Base-by-base conservation (phyloP, 2,113 vertebrate species). In the Sigmodon hispidus region DNA sequence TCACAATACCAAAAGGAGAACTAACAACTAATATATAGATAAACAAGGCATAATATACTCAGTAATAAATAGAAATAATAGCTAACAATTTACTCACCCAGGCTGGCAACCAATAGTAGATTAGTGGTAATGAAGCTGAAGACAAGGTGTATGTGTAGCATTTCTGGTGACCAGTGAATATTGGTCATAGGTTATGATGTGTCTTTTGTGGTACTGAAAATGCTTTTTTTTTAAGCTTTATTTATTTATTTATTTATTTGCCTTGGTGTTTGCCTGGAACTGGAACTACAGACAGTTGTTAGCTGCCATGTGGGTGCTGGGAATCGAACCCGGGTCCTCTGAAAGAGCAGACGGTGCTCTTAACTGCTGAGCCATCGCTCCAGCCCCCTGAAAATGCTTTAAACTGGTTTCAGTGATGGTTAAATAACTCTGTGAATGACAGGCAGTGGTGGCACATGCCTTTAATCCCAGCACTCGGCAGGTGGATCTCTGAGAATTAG, bases 321-420 rank as follows among this genome's bases (percentile, higher is more conserved):
- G n/a, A n/a, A n/a, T n/a, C n/a, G n/a, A n/a, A n/a, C n/a, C n/a
- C n/a, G n/a, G n/a, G n/a, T n/a, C n/a, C n/a, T n/a, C n/a, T n/a
- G n/a, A n/a, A n/a, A n/a, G n/a, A n/a, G n/a, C n/a, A n/a, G n/a
- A n/a, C n/a, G n/a, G n/a, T n/a, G n/a, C n/a, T n/a, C n/a, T n/a
- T n/a, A n/a, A n/a, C n/a, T n/a, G n/a, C n/a, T n/a, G n/a, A n/a
- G n/a, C n/a, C n/a, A n/a, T n/a, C n/a, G n/a, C n/a, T n/a, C n/a
- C n/a, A n/a, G n/a, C n/a, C n/a, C n/a, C n/a, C n/a, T 65, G 22
- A 95, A 59, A 87, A 88, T 55, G 59, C 5, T 76, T 72, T 89
- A 61, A 75, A 45, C 26, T 75, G 70, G n/a, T 45, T 61, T 22
- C 29, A 59, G 19, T 75, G 87, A 75, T 61, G 45, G 16, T 45